Base-by-base conservation (phyloP, 2,113 vertebrate genomes). In the Spheniscus mendiculus region DNA sequence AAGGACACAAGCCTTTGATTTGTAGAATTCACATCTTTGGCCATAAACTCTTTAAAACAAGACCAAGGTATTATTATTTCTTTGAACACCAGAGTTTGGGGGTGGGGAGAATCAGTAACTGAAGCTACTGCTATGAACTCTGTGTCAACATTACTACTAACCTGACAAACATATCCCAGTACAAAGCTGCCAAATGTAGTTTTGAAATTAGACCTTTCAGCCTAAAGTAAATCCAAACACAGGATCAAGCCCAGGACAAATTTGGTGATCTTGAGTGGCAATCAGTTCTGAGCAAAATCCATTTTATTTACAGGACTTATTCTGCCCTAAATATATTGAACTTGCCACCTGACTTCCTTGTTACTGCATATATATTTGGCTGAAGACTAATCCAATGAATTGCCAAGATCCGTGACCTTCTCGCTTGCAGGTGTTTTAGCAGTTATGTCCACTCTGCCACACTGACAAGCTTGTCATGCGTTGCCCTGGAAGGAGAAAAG, bases 391-490 rank as follows among this genome's bases (percentile, higher is more conserved):
- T 3, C 17, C 72, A 87, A 2, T 4, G n/a, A 59, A 61, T 6
- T 38, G 16, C 23, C 65, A 89, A 25, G 34, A 44, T 6, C 47
- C 50, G 58, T 9, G 47, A 62, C 40, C 45, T 44, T 21, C 10
- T 65, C 42, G 10, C 36, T 61, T 1, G 0, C 58, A 70, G 66
- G 1, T 26, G 4, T 62, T 77, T 52, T 30, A 73, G 76, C 36
- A 80, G 21, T 8, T 18, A 36, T 25, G 3, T 12, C 10, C 45
- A 25, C 53, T 32, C 34, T 66, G 56, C 45, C 36, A 55, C 26
- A 18, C 0, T 2, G 49, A 79, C 22, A 66, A 52, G 62, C 47
- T 53, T 52, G 45, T 18, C 59, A 38, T 3, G 16, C 1, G 0
- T 23, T 44, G 6, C 44, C 47, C 88, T 42, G 52, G 44, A 32